Conservation (phyloP, 2,888 invertebrate genomes). For the Brenthis ino region DNA sequence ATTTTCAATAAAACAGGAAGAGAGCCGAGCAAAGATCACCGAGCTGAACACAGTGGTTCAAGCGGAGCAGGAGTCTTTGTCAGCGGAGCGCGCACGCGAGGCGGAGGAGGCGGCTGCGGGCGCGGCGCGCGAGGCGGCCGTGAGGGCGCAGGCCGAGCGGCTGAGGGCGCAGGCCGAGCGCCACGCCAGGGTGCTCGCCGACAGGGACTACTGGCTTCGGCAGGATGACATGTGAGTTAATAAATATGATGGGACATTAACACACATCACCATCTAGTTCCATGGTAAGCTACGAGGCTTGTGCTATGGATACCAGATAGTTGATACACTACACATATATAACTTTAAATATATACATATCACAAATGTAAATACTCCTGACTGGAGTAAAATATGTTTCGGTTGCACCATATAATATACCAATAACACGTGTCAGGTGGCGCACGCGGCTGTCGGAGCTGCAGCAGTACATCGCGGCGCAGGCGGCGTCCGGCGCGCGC, state of each 20-base stretch:
- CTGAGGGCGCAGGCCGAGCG: slow-evolving; percentile 36
- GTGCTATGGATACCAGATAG: too few relatives aligned
- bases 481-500: slow-evolving; percentile 42
- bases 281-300: too few relatives aligned
- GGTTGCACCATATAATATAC: too few relatives aligned
- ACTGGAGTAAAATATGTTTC: too few relatives aligned
- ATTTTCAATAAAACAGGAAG: slow-evolving; percentile 50
- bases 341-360: too few relatives aligned
- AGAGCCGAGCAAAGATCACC: slow-evolving; percentile 51
- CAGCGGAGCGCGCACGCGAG: slow-evolving; percentile 49
- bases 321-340: too few relatives aligned
- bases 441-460: slow-evolving; percentile 48
- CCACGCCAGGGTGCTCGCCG: slow-evolving; percentile 38
- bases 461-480: slow-evolving; percentile 48
- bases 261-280: too few relatives aligned
- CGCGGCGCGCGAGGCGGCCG: slow-evolving; percentile 30
- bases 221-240: slow-evolving; percentile 55
- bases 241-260: neutral
- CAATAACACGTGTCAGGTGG: slow-evolving; percentile 54
- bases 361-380: too few relatives aligned
- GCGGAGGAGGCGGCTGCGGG: slow-evolving; percentile 42
- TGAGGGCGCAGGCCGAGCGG: slow-evolving; percentile 33
- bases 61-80: slow-evolving; percentile 50
- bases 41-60: slow-evolving; percentile 51
- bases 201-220: slow-evolving; percentile 57